Evolutionary conservation across 2,797 vertebrate genomes (phyloP), one percentile per base, ranked within the genome.

Genomic region (Hydrolagus colliei): DNA sequence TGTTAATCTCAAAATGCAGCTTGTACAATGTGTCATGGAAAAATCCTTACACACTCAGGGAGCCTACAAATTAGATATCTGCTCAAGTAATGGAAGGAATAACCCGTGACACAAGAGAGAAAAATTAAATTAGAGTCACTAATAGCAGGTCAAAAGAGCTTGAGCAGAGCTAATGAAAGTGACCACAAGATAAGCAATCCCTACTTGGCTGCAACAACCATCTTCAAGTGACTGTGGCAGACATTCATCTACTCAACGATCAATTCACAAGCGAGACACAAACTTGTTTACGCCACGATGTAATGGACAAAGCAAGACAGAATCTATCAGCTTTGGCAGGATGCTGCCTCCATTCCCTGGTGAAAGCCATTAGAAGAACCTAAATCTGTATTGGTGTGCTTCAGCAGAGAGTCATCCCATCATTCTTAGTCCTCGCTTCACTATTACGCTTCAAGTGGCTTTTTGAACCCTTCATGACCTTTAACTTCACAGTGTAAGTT

Each of bases 91-190:
- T 94, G 89, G 90, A 92, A 93, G 91, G 92, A 94, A 92, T 93
- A 95, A 94, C 92, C 91, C 90, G 90, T 94, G 93, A 93, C 90
- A 92, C 89, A 89, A 78, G 89, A 86, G 88, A 87, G 89, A 89
- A 9, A 93, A 94, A 95, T 95, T 94, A 94, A 93, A 95, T 95
- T 93, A 95, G 89, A 94, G 90, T 89, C 89, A 90, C 90, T 93
- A 93, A 94, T 92, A 92, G 91, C 88, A 90, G 93, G 91, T 94
- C 94, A 93, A 85, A 88, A 80, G 78, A 41, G 86, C 88, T 89
- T 35, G 8, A 91, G 88, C 87, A 91, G 90, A 91, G 88, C 91
- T 94, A 94, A 95, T 94, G 88, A 92, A 94, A 92, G 90, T 91
- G 91, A 91, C 93, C 92, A 90, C 88, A 92, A 92, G 91, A 92